phyloP scores from a whole-genome alignment of 2,888 invertebrate species.

The Drosophila subsilvestris region DNA sequence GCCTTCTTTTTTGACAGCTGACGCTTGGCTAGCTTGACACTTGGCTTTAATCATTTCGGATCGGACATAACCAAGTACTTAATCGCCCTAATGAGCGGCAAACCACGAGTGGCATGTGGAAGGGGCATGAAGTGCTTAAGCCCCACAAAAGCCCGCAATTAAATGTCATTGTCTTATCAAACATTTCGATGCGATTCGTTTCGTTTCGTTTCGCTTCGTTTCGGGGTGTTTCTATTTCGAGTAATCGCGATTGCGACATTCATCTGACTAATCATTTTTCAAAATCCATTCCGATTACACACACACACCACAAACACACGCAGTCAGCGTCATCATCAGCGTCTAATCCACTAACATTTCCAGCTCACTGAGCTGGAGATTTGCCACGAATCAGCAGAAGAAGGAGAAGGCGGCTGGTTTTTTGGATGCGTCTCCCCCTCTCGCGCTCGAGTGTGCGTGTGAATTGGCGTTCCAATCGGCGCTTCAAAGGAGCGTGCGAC shows the following conservation, averaged over 20 bases:
- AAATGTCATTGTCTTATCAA: constrained; percentile 30
- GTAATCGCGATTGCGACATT: constrained; percentile 34
- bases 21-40: not conserved
- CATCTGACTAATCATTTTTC: constrained; percentile 58
- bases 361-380: constrained; percentile 65
- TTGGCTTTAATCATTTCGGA: constrained; percentile 11
- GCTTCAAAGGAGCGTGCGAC: constrained; percentile 72
- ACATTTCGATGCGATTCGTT: constrained; percentile 8
- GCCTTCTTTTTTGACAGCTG: constrained; percentile 24
- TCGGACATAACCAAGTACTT: constrained; percentile 36
- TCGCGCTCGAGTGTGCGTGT: no score
- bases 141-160: constrained; percentile 34
- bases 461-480: constrained; percentile 5
- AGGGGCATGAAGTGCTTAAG: constrained; percentile 12
- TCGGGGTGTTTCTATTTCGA: constrained; percentile 33
- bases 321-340: constrained; percentile 17
- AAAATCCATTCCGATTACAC: constrained; percentile 69
- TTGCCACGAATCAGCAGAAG: constrained; percentile 22
- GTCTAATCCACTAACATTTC: constrained; percentile 62
- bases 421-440: no score
- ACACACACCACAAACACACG: constrained; percentile 18
- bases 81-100: constrained; percentile 41
- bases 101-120: constrained; percentile 11
- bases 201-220: not conserved
- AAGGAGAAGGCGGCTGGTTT: constrained; percentile 12